phyloP scores from a whole-genome alignment of 2,888 invertebrate genomes.

The Stenoptilia bipunctidactyla region DNA sequence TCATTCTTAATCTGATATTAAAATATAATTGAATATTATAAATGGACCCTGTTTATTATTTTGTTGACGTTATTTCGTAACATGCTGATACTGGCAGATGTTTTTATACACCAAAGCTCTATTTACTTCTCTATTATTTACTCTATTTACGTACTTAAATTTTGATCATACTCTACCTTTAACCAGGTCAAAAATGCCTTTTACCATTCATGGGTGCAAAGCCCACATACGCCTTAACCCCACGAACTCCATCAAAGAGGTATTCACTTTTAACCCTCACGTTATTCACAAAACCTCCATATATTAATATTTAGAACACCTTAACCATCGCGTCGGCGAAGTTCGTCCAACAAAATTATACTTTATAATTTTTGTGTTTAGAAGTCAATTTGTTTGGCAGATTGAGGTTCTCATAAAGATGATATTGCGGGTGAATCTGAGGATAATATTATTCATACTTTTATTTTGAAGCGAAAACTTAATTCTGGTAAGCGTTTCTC shows the following conservation, averaged over 20 bases:
- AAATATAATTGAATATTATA: too few species aligned
- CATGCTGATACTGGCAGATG: too few species aligned
- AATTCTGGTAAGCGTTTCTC: too few species aligned
- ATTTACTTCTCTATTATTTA: too few species aligned
- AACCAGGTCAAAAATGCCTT: too few species aligned
- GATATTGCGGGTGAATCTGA: not conserved
- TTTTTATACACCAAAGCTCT: too few species aligned
- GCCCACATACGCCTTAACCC: conserved; percentile 12
- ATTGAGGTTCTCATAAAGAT: conserved; percentile 8
- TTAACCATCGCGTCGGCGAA: conserved; percentile 18
- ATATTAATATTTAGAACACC: conserved; percentile 37
- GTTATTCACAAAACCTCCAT: conserved; percentile 24
- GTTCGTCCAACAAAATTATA: conserved; percentile 30
- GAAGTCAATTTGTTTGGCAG: conserved; percentile 21
- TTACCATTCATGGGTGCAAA: not conserved
- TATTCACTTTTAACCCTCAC: conserved; percentile 31
- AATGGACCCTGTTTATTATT: too few species aligned
- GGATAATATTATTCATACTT: conserved; percentile 5
- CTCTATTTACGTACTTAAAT: too few species aligned
- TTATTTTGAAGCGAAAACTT: not conserved
- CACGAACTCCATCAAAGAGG: conserved; percentile 36
- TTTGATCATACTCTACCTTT: too few species aligned
- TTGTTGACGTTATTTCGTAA: too few species aligned
- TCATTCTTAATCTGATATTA: too few species aligned
- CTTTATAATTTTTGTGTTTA: conserved; percentile 21